Conservation (phyloP, 2,888 invertebrate genomes). For the Heterodera filipjevi region DNA sequence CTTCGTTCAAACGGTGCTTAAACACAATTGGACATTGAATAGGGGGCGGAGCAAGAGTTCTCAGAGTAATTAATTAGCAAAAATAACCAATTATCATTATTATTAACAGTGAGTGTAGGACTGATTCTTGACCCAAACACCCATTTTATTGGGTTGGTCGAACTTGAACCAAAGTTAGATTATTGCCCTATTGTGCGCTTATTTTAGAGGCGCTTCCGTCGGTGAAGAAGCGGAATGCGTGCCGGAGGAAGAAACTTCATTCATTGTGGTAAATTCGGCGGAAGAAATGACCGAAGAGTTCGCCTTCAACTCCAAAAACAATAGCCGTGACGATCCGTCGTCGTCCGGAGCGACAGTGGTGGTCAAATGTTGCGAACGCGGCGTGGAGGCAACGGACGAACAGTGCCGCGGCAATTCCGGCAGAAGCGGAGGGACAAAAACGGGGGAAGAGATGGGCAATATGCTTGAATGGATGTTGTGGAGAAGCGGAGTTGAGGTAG, state of each 20-base stretch:
- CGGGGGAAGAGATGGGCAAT: constrained; percentile 14
- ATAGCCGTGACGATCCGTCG: not conserved
- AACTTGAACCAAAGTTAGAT: too few species aligned
- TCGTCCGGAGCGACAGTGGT: not conserved
- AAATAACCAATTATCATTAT: too few species aligned
- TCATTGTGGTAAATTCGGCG: constrained; percentile 18
- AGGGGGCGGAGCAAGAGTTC: too few species aligned
- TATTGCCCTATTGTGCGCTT: too few species aligned
- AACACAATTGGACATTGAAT: too few species aligned
- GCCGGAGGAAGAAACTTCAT: constrained; percentile 30
- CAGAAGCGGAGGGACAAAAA: not conserved
- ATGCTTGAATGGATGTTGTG: constrained; percentile 83
- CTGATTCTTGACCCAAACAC: too few species aligned
- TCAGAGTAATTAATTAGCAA: too few species aligned
- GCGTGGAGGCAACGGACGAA: constrained; percentile 3
- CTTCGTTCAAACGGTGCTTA: not conserved
- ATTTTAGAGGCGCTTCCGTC: not conserved
- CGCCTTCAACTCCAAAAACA: not conserved
- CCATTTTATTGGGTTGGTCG: too few species aligned
- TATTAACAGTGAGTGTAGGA: too few species aligned
- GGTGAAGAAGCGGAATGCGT: constrained; percentile 2
- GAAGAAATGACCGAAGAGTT: not conserved
- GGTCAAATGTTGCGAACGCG: constrained; percentile 15
- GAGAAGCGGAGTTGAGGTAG: constrained; percentile 85
- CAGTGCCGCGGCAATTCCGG: not conserved